A percentile compares a stretch with the other conserved stretches of the same genome.
Evolutionary conservation across 2,113 vertebrate genomes (phyloP).

Genomic region (Asarcornis scutulata): DNA sequence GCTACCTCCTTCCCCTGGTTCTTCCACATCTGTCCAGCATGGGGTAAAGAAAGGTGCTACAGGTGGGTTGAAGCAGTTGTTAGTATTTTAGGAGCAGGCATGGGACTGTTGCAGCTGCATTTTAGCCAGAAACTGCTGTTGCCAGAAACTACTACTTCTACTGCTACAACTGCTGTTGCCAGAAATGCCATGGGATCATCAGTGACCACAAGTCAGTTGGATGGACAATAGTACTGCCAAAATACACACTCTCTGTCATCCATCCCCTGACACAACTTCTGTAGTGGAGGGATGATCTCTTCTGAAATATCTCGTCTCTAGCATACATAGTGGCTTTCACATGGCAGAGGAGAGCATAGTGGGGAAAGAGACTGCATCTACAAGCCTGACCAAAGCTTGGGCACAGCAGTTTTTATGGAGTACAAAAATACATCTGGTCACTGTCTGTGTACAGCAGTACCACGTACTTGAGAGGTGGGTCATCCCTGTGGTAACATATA

Average conservation of each 20-base stretch:
- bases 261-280: neutral
- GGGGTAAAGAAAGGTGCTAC: neutral
- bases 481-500: neutral
- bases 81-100: neutral
- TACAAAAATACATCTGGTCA: neutral
- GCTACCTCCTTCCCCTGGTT: neutral
- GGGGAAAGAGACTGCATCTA: neutral
- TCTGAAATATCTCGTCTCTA: neutral
- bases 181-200: conserved; percentile 17
- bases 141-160: neutral
- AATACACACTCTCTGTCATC: neutral
- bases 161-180: neutral
- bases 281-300: neutral
- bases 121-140: conserved; percentile 2
- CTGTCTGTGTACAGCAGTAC: neutral
- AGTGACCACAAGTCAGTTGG: neutral
- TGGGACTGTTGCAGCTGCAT: neutral
- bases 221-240: neutral
- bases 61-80: neutral
- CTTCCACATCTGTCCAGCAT: neutral
- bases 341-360: neutral
- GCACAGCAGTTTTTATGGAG: neutral
- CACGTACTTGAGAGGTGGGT: neutral
- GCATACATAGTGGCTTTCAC: neutral
- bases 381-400: neutral